Conservation (phyloP, 2,113 vertebrate species). For the Vicugna pacos region DNA sequence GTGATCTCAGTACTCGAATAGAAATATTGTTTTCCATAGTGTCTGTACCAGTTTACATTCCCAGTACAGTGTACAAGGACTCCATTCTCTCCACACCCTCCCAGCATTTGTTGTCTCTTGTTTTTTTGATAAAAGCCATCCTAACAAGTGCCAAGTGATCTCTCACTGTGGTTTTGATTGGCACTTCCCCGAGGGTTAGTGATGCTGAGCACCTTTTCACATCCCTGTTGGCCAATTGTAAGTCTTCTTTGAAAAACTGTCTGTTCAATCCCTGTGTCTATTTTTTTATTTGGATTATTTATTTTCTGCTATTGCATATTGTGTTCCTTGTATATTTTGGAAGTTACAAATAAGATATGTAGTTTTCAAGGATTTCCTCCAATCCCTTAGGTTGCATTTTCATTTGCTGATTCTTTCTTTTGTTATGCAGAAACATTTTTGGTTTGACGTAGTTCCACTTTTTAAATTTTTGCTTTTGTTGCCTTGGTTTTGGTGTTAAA, state of each 20-base stretch:
- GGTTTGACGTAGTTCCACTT: background rate
- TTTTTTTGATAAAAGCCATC: background rate
- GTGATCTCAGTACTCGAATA: background rate
- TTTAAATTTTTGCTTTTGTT: background rate
- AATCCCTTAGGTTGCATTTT: background rate
- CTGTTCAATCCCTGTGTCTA: background rate
- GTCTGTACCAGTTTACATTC: background rate
- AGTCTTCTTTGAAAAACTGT: background rate
- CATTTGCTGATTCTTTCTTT: background rate
- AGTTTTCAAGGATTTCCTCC: background rate
- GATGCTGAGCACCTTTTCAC: background rate
- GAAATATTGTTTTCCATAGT: background rate
- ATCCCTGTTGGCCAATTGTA: background rate
- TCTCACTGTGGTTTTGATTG: background rate
- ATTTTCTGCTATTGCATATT: background rate
- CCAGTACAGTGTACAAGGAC: background rate
- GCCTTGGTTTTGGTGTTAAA: background rate
- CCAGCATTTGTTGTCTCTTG: background rate
- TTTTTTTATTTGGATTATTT: background rate
- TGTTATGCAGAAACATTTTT: background rate
- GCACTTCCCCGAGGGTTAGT: background rate
- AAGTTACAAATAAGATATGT: background rate
- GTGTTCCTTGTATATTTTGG: background rate
- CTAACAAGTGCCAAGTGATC: background rate
- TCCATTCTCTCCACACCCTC: background rate